Evolutionary conservation across 1,140 invertebrate species (phyloP).

Genomic region (Pseudomyrmex cubaensis): DNA sequence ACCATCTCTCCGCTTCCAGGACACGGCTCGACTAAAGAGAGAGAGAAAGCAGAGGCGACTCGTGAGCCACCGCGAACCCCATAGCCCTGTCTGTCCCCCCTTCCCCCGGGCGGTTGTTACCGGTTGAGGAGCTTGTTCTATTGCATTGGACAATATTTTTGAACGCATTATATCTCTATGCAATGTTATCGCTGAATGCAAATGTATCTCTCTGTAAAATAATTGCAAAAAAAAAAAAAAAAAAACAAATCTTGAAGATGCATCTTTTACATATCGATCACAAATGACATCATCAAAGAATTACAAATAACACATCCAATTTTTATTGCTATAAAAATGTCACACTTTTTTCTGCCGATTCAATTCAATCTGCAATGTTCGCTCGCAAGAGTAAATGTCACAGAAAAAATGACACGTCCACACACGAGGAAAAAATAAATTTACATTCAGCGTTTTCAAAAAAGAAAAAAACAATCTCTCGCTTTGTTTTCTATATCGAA

Average conservation of each 20-base stretch:
- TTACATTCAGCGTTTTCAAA: slow-evolving; percentile 29
- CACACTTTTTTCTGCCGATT: slow-evolving; percentile 3
- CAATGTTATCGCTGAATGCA: slow-evolving; percentile 20
- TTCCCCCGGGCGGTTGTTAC: slow-evolving; percentile 50
- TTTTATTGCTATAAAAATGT: neutral
- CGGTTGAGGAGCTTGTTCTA: slow-evolving; percentile 45
- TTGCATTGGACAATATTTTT: slow-evolving; percentile 48
- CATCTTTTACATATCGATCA: neutral
- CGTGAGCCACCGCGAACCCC: slow-evolving; percentile 51
- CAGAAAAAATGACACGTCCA: slow-evolving; percentile 8
- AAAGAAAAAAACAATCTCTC: neutral
- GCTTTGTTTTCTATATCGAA: neutral
- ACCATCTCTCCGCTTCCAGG: slow-evolving; percentile 95
- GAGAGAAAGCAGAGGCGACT: slow-evolving; percentile 68
- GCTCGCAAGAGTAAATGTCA: neutral
- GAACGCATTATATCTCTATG: slow-evolving; percentile 20
- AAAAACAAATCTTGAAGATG: neutral
- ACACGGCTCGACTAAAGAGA: slow-evolving; percentile 90
- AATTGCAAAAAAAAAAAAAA: neutral
- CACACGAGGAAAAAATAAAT: slow-evolving; percentile 8
- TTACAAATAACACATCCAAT: too few relatives aligned
- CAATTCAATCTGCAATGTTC: neutral
- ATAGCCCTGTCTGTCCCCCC: slow-evolving; percentile 59
- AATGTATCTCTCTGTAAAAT: neutral
- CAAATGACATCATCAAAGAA: neutral